A percentile compares a stretch with the other conserved stretches of the same genome.
These are phyloP conservation scores for Scopus umbretta DNA, from an alignment of 2,113 vertebrate species.

Conservation along the genomic window DNA sequence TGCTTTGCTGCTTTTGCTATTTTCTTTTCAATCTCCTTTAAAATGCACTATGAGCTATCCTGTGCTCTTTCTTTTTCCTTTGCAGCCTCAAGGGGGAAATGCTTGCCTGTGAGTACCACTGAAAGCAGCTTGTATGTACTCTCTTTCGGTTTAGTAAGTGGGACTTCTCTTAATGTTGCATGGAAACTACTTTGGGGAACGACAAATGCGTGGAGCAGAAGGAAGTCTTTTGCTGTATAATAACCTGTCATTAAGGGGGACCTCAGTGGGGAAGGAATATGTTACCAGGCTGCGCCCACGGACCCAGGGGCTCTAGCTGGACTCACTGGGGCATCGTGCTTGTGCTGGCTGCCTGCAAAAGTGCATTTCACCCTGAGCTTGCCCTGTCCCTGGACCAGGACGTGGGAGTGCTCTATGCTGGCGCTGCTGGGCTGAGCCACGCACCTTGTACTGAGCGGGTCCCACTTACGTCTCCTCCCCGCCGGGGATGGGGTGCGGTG, in stretches of 20 bases:
- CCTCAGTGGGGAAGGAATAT: neutral
- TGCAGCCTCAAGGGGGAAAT: constrained; percentile 77
- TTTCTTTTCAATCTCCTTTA: neutral
- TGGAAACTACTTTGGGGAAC: neutral
- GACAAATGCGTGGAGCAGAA: neutral
- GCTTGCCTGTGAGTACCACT: constrained; percentile 78
- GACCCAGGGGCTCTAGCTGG: neutral
- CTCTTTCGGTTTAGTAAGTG: constrained; percentile 21
- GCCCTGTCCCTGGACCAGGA: neutral
- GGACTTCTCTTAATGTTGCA: neutral
- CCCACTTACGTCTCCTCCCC: accelerated
- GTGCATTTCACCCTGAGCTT: neutral
- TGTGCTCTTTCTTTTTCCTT: constrained; percentile 64
- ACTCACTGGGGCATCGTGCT: neutral
- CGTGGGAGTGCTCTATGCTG: accelerated
- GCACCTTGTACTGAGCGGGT: neutral
- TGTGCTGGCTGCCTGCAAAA: neutral
- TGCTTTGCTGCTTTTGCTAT: neutral
- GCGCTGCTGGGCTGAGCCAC: neutral
- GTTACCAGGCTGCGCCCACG: neutral
- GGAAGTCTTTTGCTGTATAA: neutral
- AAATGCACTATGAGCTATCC: neutral
- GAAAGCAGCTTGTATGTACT: neutral
- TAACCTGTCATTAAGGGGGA: neutral
- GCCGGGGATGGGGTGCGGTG: accelerated